A percentile compares a stretch with the other conserved stretches of the same genome.
Evolutionary conservation across 2,888 invertebrate genomes (phyloP).

Genomic region (Hyppa rectilinea): DNA sequence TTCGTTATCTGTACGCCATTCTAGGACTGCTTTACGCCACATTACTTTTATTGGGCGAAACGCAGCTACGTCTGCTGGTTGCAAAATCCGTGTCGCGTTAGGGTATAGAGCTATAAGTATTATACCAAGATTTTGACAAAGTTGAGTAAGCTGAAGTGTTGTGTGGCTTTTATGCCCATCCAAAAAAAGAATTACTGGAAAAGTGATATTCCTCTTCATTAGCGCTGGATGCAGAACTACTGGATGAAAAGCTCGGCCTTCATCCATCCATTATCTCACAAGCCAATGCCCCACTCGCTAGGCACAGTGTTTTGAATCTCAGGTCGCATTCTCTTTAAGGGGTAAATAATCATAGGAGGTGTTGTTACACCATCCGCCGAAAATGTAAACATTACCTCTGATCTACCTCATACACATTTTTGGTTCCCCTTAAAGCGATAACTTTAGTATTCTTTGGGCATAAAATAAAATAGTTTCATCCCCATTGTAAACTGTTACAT

Average conservation of each 20-base stretch:
- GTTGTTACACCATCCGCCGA: slow-evolving; percentile 52
- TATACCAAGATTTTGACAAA: slow-evolving; percentile 55
- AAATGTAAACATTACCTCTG: slow-evolving; percentile 38
- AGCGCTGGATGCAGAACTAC: slow-evolving; percentile 57
- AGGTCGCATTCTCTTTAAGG: slow-evolving; percentile 55
- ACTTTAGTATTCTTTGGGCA: slow-evolving; percentile 57
- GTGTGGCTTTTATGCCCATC: slow-evolving; percentile 63
- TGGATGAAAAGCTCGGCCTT: slow-evolving; percentile 55
- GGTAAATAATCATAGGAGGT: slow-evolving; percentile 66
- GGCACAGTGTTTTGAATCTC: slow-evolving; percentile 52
- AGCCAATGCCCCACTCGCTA: slow-evolving; percentile 58
- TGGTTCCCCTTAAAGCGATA: slow-evolving; percentile 26
- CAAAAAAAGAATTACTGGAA: slow-evolving; percentile 60
- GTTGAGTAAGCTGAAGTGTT: slow-evolving; percentile 53
- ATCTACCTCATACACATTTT: slow-evolving; percentile 32
- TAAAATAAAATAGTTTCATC: slow-evolving; percentile 63
- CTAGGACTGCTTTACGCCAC: slow-evolving; percentile 60
- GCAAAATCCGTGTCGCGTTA: slow-evolving; percentile 55
- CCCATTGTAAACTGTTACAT: slow-evolving; percentile 34
- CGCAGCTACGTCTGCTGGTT: slow-evolving; percentile 61
- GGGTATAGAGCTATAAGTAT: slow-evolving; percentile 59
- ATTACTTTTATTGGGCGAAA: slow-evolving; percentile 59
- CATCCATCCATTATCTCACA: slow-evolving; percentile 62
- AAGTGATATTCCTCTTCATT: slow-evolving; percentile 41
- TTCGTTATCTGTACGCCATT: slow-evolving; percentile 56